A percentile compares a stretch with the other conserved stretches of the same genome.
These are phyloP conservation scores for Malurus cyaneus DNA, from an alignment of 2,113 vertebrate species.

Conservation along the genomic window DNA sequence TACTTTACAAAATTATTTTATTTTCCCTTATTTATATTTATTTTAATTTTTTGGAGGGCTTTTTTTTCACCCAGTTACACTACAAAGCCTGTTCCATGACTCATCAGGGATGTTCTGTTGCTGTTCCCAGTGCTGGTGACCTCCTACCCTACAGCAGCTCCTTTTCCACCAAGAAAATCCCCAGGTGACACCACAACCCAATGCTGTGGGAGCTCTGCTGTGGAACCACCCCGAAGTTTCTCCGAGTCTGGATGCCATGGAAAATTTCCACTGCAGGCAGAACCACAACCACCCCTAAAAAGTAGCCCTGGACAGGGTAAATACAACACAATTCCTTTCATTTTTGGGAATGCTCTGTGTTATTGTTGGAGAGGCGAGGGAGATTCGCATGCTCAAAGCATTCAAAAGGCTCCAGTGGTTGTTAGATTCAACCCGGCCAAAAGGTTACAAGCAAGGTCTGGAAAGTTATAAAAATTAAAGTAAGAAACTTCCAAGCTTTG, in stretches of 20 bases:
- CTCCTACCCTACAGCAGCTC: neutral
- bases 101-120: neutral
- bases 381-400: neutral
- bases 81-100: neutral
- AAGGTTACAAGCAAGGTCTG: neutral
- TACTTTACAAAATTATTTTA: no score
- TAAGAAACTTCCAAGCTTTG: neutral
- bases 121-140: neutral
- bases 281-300: neutral
- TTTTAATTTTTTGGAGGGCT: neutral
- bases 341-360: neutral
- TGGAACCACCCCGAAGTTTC: neutral
- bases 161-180: neutral
- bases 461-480: neutral
- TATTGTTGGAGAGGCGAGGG: neutral
- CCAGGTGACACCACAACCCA: neutral
- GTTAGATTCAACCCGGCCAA: neutral
- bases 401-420: neutral
- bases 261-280: neutral
- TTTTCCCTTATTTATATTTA: neutral
- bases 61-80: neutral
- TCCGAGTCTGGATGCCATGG: neutral
- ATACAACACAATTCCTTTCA: neutral
- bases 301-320: neutral
- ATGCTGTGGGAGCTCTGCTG: neutral